Evolutionary conservation across 2,888 invertebrate species (phyloP).

Genomic region (Drosophila suboccidentalis): DNA sequence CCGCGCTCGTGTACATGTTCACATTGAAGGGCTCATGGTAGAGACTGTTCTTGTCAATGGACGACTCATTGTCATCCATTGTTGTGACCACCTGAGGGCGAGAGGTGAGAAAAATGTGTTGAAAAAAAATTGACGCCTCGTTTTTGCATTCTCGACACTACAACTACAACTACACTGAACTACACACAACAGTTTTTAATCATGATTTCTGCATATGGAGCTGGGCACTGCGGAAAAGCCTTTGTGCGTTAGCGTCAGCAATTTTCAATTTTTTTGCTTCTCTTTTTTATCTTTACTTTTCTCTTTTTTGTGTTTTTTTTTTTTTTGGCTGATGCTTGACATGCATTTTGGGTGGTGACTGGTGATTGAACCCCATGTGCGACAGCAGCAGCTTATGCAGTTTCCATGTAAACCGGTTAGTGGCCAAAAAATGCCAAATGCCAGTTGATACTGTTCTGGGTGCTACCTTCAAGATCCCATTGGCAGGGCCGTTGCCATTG

Average conservation of each 20-base stretch:
- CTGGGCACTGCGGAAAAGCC: constrained; percentile 18
- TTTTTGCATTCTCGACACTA: background rate
- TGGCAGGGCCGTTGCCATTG: constrained; percentile 86
- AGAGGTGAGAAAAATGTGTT: constrained; percentile 53
- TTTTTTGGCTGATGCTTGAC: constrained; percentile 47
- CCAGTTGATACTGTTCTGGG: constrained; percentile 1
- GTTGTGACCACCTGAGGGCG: constrained; percentile 83
- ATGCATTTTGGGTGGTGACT: constrained; percentile 71
- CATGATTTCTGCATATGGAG: constrained; percentile 77
- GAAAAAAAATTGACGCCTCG: constrained; percentile 53
- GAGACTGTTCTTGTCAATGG: constrained; percentile 86
- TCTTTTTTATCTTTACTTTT: background rate
- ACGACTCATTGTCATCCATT: constrained; percentile 86
- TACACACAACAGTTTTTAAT: constrained; percentile 71
- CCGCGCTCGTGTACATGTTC: constrained; percentile 86
- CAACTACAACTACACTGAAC: constrained; percentile 6
- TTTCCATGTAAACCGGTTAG: constrained; percentile 48
- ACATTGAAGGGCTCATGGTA: constrained; percentile 87
- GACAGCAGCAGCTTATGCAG: constrained; percentile 40
- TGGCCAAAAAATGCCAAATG: constrained; percentile 13
- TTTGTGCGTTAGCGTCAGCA: constrained; percentile 39
- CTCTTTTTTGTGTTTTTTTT: background rate
- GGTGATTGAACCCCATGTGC: constrained; percentile 28
- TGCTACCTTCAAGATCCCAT: constrained; percentile 86
- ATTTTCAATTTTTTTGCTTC: constrained; percentile 36